phyloP scores from a whole-genome alignment of 2,888 invertebrate genomes.

The Melipona bicolor region DNA sequence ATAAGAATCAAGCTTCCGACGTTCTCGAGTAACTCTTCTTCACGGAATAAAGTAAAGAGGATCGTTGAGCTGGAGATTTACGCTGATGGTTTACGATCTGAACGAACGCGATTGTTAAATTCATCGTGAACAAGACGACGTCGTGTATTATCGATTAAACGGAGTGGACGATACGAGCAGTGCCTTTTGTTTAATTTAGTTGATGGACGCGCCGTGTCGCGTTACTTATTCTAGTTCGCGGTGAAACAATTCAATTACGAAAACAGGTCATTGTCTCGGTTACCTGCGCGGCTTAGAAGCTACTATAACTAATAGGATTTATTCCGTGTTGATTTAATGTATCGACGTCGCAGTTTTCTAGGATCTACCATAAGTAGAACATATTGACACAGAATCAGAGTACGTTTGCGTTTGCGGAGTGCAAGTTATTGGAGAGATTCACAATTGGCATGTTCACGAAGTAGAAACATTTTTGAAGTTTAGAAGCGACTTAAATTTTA shows the following conservation, averaged over 20 bases:
- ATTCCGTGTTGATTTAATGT: background rate
- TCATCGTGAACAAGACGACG: background rate
- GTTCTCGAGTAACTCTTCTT: background rate
- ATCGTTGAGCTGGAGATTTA: background rate
- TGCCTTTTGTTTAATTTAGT: conserved; percentile 51
- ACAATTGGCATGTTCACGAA: background rate
- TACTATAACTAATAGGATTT: conserved; percentile 3
- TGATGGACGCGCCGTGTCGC: conserved; percentile 24
- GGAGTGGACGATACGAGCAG: conserved; percentile 34
- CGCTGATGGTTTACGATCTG: background rate
- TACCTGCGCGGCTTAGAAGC: background rate
- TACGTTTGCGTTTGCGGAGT: background rate
- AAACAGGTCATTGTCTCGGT: conserved; percentile 54
- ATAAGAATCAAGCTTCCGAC: background rate
- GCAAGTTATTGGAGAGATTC: background rate
- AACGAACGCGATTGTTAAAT: conserved; percentile 33
- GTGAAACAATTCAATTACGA: conserved; percentile 38
- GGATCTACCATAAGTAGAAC: background rate
- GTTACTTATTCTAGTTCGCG: conserved; percentile 49
- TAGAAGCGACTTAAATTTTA: background rate
- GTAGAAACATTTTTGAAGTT: background rate
- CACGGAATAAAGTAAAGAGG: background rate
- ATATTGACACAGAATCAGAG: background rate
- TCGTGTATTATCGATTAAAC: conserved; percentile 42
- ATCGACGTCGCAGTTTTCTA: background rate